phyloP scores from a whole-genome alignment of 92 coral and sea anemone genomes.

The Pocillopora grandis region DNA sequence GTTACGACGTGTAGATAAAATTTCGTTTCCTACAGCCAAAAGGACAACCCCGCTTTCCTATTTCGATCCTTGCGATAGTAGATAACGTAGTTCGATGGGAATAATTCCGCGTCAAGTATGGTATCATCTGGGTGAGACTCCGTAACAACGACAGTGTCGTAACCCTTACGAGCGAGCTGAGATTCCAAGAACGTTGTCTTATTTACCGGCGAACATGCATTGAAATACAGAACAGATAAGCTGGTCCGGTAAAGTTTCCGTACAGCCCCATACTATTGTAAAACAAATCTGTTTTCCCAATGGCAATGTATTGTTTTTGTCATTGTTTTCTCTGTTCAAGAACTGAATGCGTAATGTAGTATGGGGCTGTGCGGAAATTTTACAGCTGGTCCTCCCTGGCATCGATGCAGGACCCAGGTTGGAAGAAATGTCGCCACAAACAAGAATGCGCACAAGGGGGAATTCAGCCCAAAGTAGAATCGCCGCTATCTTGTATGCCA shows the following conservation, averaged over 20 bases:
- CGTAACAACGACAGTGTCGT: constrained; percentile 16
- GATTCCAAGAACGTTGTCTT: constrained; percentile 21
- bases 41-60: constrained; percentile 6
- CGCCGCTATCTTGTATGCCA: constrained; percentile 27
- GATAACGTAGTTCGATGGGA: constrained; percentile 19
- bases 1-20: background rate
- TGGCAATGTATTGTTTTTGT: too few relatives aligned
- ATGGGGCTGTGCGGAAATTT: too few relatives aligned
- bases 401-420: constrained; percentile 26
- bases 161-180: constrained; percentile 20
- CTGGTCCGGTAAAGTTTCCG: background rate
- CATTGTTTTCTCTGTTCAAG: too few relatives aligned
- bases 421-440: constrained; percentile 21
- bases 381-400: too few relatives aligned
- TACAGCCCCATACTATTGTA: too few relatives aligned
- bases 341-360: too few relatives aligned
- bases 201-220: constrained; percentile 26
- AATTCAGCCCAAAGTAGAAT: constrained; percentile 22
- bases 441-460: constrained; percentile 16
- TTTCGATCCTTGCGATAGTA: constrained; percentile 22
- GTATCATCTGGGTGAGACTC: constrained; percentile 14
- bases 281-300: too few relatives aligned
- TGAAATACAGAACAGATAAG: constrained; percentile 22
- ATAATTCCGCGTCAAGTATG: background rate
- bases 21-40: background rate